phyloP scores from a whole-genome alignment of 1,140 invertebrate genomes.

The Teleopsis dalmanni region DNA sequence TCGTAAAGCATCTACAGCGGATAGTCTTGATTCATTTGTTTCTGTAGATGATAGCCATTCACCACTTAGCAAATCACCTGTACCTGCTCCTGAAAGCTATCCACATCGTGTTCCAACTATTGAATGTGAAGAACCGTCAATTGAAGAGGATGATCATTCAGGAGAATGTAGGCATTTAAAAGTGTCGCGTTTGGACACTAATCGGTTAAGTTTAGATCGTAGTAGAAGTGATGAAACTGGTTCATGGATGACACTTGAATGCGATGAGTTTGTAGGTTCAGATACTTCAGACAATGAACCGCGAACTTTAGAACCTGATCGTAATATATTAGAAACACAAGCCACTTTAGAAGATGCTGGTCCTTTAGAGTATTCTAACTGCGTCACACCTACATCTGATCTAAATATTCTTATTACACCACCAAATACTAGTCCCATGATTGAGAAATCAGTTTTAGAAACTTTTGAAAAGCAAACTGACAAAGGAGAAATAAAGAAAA shows the following conservation, averaged over 20 bases:
- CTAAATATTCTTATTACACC: constrained; percentile 37
- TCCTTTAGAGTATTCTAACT: constrained; percentile 38
- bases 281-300: constrained; percentile 46
- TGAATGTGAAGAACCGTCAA: constrained; percentile 39
- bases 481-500: constrained; percentile 25
- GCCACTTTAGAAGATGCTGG: constrained; percentile 38
- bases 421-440: constrained; percentile 37
- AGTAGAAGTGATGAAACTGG: constrained; percentile 55
- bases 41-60: constrained; percentile 37
- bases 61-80: constrained; percentile 31
- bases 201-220: constrained; percentile 37
- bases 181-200: constrained; percentile 30
- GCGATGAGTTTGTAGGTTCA: constrained; percentile 53
- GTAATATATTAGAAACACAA: constrained; percentile 37
- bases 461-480: constrained; percentile 27
- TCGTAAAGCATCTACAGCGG: constrained; percentile 50
- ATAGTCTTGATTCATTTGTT: constrained; percentile 51
- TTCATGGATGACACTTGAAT: constrained; percentile 54
- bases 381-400: constrained; percentile 38
- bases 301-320: constrained; percentile 31
- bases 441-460: constrained; percentile 39
- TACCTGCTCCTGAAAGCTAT: constrained; percentile 22
- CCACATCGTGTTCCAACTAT: constrained; percentile 40
- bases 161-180: constrained; percentile 29
- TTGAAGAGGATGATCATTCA: constrained; percentile 38